Conservation (phyloP, 2,113 vertebrate species). For the Micronisus gabar region DNA sequence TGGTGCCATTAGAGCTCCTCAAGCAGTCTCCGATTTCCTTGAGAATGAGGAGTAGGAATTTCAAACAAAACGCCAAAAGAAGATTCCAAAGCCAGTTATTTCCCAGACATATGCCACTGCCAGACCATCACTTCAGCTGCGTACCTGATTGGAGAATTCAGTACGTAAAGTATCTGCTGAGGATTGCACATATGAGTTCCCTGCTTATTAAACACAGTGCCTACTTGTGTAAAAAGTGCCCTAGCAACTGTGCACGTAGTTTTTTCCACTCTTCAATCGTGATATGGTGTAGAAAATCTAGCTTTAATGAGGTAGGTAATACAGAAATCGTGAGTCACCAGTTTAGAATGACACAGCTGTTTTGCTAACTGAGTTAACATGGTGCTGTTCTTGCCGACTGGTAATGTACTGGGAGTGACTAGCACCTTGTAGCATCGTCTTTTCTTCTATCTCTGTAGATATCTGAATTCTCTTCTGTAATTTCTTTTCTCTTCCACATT, state of each 20-base stretch:
- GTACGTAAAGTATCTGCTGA: background rate
- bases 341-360: background rate
- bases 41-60: background rate
- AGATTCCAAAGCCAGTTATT: background rate
- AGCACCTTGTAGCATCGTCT: background rate
- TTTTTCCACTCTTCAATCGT: background rate
- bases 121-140: background rate
- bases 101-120: background rate
- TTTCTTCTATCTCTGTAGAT: background rate
- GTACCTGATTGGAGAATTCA: background rate
- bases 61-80: background rate
- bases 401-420: background rate
- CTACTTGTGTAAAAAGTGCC: background rate
- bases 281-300: rapidly evolving
- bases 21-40: background rate
- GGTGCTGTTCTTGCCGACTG: background rate
- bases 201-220: background rate
- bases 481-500: background rate
- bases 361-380: background rate
- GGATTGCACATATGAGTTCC: background rate
- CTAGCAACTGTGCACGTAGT: background rate
- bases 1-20: conserved; percentile 48
- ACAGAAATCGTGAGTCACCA: background rate
- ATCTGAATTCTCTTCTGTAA: background rate
- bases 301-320: background rate